Evolutionary conservation across 2,113 vertebrate species (phyloP).

Genomic region (Columba janthina): DNA sequence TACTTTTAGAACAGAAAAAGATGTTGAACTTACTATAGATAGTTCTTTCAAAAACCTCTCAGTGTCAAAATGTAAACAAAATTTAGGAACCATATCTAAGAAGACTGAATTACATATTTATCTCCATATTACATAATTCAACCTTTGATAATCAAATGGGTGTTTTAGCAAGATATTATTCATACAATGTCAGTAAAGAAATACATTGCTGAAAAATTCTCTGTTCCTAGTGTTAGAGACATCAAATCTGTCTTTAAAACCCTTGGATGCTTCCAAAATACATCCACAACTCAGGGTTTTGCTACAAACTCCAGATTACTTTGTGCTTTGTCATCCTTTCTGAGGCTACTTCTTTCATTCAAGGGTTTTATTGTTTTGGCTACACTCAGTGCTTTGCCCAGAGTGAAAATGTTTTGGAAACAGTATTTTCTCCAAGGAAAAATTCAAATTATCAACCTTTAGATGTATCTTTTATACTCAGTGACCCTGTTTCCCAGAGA

Average conservation of each 20-base stretch:
- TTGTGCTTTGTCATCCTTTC: not conserved
- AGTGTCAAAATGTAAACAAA: not conserved
- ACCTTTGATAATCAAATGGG: not conserved
- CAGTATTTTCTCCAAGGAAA: not conserved
- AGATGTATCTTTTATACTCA: not conserved
- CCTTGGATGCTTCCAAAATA: not conserved
- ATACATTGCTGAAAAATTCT: not conserved
- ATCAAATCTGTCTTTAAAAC: not conserved
- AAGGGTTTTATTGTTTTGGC: not conserved
- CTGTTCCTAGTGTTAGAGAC: not conserved
- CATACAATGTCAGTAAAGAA: not conserved
- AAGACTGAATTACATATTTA: not conserved
- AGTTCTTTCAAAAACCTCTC: not conserved
- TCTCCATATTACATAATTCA: not conserved
- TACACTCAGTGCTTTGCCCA: not conserved
- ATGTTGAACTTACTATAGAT: not conserved
- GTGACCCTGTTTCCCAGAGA: not conserved
- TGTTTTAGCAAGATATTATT: not conserved
- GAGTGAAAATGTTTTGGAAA: not conserved
- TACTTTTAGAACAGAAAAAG: not conserved
- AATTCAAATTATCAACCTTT: not conserved
- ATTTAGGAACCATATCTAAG: not conserved
- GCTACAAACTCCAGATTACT: not conserved
- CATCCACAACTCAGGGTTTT: not conserved
- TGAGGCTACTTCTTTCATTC: not conserved